These are phyloP conservation scores for Protonemura montana DNA, from an alignment of 2,888 invertebrate genomes.

Conservation along the genomic window DNA sequence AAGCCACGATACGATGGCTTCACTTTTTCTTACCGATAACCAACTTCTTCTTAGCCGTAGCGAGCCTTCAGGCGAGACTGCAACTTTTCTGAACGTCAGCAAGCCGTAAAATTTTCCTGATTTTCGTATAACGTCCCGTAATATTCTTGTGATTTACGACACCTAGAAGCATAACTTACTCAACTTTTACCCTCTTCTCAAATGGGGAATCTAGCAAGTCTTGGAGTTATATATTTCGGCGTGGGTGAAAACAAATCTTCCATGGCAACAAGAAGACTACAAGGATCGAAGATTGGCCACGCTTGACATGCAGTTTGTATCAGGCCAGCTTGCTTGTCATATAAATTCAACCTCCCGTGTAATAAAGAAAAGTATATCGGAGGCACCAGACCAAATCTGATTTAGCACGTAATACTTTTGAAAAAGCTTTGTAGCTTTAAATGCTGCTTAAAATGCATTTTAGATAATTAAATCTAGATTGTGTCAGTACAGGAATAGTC, in stretches of 20 bases:
- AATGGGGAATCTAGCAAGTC: not conserved
- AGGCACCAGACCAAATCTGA: not conserved
- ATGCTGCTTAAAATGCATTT: not conserved
- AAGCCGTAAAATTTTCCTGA: slow-evolving; percentile 7
- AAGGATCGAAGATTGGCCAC: not conserved
- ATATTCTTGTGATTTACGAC: not conserved
- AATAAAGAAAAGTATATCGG: not conserved
- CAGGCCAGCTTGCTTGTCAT: not conserved
- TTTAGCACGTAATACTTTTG: not conserved
- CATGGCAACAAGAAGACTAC: not conserved
- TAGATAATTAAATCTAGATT: no score
- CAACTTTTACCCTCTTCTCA: not conserved
- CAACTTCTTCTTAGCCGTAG: not conserved
- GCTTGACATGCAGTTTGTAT: not conserved
- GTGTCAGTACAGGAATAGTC: no score
- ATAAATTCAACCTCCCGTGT: not conserved
- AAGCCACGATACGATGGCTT: not conserved
- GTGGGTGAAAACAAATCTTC: not conserved
- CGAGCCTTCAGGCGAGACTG: not conserved
- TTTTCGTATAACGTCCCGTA: not conserved
- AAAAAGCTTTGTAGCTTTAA: not conserved
- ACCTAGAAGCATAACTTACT: not conserved
- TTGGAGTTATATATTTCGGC: not conserved
- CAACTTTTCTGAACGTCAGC: slow-evolving; percentile 5
- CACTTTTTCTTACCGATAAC: not conserved